Conservation (phyloP, 2,797 vertebrate genomes). For the Peromyscus attwateri region DNA sequence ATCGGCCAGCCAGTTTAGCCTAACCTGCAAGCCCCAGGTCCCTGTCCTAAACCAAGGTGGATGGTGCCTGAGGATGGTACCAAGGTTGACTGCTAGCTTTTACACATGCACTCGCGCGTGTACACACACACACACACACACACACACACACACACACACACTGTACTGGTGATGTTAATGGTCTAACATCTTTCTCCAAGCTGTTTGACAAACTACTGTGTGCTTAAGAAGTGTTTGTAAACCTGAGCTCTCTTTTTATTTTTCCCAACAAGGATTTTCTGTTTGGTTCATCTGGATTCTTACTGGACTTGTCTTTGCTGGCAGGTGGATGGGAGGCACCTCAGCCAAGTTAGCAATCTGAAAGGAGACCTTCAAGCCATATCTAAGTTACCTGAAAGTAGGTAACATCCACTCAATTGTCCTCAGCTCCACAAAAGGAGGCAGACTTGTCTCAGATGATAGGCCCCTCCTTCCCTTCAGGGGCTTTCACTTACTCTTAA, state of each 20-base stretch:
- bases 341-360: rapidly evolving
- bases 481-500: not conserved
- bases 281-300: no score
- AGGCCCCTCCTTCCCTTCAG: rapidly evolving
- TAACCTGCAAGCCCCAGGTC: not conserved
- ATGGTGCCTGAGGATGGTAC: no score
- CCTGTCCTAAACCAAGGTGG: not conserved
- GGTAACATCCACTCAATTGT: rapidly evolving
- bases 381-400: not conserved
- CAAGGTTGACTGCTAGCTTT: not conserved
- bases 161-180: rapidly evolving
- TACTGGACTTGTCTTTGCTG: not conserved
- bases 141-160: not conserved
- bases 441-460: rapidly evolving
- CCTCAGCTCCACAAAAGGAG: no score
- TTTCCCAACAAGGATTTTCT: not conserved
- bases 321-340: not conserved
- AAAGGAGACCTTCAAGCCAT: not conserved
- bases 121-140: not conserved
- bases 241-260: not conserved
- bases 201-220: not conserved
- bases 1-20: not conserved
- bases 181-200: not conserved
- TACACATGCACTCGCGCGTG: not conserved
- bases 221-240: not conserved